phyloP scores from a whole-genome alignment of 2,113 vertebrate species.

The Burhinus oedicnemus region DNA sequence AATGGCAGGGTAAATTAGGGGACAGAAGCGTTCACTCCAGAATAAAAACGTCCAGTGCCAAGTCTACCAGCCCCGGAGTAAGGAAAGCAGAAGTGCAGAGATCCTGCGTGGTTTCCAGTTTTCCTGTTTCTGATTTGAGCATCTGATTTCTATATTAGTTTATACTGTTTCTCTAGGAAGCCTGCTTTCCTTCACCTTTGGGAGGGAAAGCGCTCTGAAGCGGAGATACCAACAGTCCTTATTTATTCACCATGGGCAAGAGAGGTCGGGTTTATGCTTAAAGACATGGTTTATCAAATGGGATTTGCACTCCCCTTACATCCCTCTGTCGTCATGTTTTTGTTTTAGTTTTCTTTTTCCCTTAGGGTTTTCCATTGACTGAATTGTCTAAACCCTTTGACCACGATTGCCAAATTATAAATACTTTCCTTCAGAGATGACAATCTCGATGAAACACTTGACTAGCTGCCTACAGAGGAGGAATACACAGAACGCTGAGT shows the following conservation, averaged over 20 bases:
- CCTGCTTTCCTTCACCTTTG: not conserved
- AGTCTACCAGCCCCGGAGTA: rapidly evolving
- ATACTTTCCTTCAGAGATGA: constrained; percentile 27
- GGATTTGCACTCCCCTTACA: not conserved
- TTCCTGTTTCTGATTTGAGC: not conserved
- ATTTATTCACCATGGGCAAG: not conserved
- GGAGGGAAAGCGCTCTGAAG: not conserved
- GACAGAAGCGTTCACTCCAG: not conserved
- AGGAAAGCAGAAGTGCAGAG: not conserved
- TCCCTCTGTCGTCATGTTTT: not conserved
- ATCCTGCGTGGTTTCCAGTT: not conserved
- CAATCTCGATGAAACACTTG: not conserved
- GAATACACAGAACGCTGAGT: rapidly evolving
- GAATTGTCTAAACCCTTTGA: constrained; percentile 37
- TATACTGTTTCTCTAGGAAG: not conserved
- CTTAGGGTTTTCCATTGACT: not conserved
- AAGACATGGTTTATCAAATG: not conserved
- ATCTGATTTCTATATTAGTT: not conserved
- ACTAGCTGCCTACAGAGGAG: not conserved
- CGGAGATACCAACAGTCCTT: not conserved
- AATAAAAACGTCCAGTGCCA: not conserved
- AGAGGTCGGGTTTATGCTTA: not conserved
- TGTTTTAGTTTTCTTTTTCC: not conserved
- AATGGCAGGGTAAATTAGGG: not conserved
- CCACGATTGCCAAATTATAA: not conserved